Evolutionary conservation across 2,797 vertebrate genomes (phyloP), one percentile per base, ranked within the genome.

Genomic region (Trematomus bernacchii): DNA sequence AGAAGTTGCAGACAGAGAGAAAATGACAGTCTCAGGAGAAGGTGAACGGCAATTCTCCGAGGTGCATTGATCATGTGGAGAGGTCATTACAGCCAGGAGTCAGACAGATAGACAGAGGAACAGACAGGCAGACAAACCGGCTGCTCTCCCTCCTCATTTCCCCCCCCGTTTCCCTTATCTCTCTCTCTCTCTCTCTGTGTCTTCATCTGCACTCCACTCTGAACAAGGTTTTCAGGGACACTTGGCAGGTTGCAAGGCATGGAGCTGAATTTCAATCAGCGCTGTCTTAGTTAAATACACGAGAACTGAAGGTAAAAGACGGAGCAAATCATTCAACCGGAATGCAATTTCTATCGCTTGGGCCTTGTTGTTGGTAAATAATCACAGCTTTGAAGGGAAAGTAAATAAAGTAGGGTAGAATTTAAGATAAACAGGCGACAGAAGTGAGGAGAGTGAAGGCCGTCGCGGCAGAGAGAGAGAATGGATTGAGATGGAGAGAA

Each of bases 211-310:
- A 83, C 85, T 90, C 83, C 58, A 75, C 67, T 88, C 77, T 72
- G 75, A 86, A 83, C 80, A 72, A 79, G 88, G 75, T 82, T 88
- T 85, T 87, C 82, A 89, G 87, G 87, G 83, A 87, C 87, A 85
- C 84, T 87, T 70, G 65, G 77, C 70, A 84, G 79, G 88, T 84
- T 83, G 69, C n/a, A 13, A 76, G n/a, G 71, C 73, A 59, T 63
- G 63, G 77, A 66, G 61, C 77, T 87, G 86, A 83, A 92, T 93
- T 85, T 87, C 84, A 91, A 90, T 86, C 67, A 70, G 67, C 9
- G 10, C 53, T 2, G 47, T 79, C 85, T 87, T 88, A 58, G 84
- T 89, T 91, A 91, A 85, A 85, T 65, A 75, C 71, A 70, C 62
- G 48, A 66, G 63, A 84, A 68, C 42, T 16, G 47, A 66, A 55